A percentile compares a stretch with the other conserved stretches of the same genome.
Evolutionary conservation across 2,113 vertebrate species (phyloP).

Genomic region (Sander lucioperca): DNA sequence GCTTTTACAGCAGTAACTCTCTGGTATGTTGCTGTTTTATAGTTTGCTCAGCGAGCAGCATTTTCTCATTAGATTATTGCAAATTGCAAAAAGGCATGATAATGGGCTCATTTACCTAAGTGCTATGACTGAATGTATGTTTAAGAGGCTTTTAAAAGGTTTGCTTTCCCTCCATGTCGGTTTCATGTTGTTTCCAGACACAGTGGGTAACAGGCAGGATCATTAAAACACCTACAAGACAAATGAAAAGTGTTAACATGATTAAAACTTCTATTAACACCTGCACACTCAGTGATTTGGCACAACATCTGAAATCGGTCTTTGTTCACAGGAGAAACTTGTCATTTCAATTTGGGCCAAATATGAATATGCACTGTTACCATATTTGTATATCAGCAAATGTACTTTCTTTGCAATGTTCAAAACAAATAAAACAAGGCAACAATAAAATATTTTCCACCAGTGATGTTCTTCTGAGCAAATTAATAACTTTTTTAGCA

Average conservation of each 20-base stretch:
- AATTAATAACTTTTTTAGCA: background rate
- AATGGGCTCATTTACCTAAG: conserved; percentile 78
- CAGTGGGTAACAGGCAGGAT: conserved; percentile 60
- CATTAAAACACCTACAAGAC: conserved; percentile 69
- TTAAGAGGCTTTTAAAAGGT: conserved; percentile 63
- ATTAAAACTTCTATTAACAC: conserved; percentile 49
- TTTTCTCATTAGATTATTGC: conserved; percentile 79
- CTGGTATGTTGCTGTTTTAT: conserved; percentile 61
- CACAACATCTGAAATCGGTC: conserved; percentile 34
- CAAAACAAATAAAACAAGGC: background rate
- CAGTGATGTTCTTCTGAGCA: background rate
- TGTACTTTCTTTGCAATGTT: background rate
- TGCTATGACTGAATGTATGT: conserved; percentile 71
- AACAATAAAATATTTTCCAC: background rate
- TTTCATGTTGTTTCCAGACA: conserved; percentile 49
- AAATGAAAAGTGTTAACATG: conserved; percentile 45
- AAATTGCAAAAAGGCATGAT: conserved; percentile 73
- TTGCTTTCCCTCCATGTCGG: conserved; percentile 40
- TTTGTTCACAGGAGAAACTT: conserved; percentile 2
- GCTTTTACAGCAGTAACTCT: conserved; percentile 61
- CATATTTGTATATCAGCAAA: background rate
- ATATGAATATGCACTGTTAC: background rate
- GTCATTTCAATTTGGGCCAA: background rate
- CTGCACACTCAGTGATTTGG: conserved; percentile 25
- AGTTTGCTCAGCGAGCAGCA: conserved; percentile 73